Evolutionary conservation across 2,113 vertebrate genomes (phyloP).

Genomic region (Tetrax tetrax): DNA sequence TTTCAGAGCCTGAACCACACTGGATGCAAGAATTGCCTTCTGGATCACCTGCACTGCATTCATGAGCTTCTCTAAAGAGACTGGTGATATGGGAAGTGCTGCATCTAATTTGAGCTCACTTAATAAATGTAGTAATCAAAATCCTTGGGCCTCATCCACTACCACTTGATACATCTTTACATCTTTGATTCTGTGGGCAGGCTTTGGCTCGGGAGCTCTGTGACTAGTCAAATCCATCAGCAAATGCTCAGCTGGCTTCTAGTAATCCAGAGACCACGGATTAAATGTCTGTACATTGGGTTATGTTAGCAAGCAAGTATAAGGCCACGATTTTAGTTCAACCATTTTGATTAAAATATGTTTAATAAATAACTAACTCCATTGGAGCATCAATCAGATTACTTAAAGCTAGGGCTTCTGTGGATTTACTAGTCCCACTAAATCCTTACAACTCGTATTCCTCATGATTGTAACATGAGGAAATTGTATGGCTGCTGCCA

Average conservation of each 20-base stretch:
- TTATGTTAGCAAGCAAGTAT: background rate
- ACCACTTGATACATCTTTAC: background rate
- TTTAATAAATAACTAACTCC: background rate
- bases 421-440: background rate
- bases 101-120: background rate
- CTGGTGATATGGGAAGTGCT: background rate
- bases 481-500: background rate
- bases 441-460: background rate
- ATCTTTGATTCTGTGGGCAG: background rate
- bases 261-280: background rate
- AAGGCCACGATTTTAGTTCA: background rate
- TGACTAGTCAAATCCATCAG: background rate
- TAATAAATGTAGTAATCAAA: background rate
- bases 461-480: rapidly evolving
- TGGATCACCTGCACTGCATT: background rate
- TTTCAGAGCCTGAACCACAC: slow-evolving; percentile 21
- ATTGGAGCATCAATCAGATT: background rate
- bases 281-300: background rate
- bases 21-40: background rate
- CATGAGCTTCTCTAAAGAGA: background rate
- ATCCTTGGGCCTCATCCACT: background rate
- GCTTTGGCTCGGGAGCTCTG: background rate
- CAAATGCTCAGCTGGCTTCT: background rate
- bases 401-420: background rate
- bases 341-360: background rate